These are phyloP conservation scores for Eledone cirrhosa DNA, from an alignment of 2,888 invertebrate genomes.

Conservation along the genomic window DNA sequence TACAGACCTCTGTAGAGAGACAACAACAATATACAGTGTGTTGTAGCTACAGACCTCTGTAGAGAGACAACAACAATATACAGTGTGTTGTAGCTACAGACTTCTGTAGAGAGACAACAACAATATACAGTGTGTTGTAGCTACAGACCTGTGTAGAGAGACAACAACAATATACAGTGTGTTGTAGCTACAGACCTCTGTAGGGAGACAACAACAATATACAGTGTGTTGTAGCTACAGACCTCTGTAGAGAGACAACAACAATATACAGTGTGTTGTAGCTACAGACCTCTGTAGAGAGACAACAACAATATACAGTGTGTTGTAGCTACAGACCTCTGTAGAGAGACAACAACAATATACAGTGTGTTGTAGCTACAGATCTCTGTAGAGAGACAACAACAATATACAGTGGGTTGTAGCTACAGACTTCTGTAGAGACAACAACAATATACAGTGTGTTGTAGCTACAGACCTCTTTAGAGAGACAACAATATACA, in stretches of 20 bases:
- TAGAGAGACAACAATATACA: slow-evolving; percentile 29
- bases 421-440: slow-evolving; percentile 51
- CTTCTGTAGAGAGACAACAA: slow-evolving; percentile 42
- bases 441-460: too few relatives aligned
- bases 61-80: slow-evolving; percentile 30
- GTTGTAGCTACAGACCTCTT: slow-evolving; percentile 54
- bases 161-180: too few relatives aligned
- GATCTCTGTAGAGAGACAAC: slow-evolving; percentile 41
- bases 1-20: slow-evolving; percentile 48
- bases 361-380: too few relatives aligned
- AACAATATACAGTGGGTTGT: too few relatives aligned
- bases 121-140: too few relatives aligned
- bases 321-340: slow-evolving; percentile 55
- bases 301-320: too few relatives aligned
- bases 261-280: too few relatives aligned
- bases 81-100: too few relatives aligned
- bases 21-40: too few relatives aligned
- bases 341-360: slow-evolving; percentile 32
- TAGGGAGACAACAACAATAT: slow-evolving; percentile 28
- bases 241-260: slow-evolving; percentile 41
- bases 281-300: slow-evolving; percentile 49
- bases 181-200: slow-evolving; percentile 54
- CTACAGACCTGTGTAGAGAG: slow-evolving; percentile 48
- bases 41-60: slow-evolving; percentile 52
- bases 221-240: too few relatives aligned